A percentile compares a stretch with the other conserved stretches of the same genome.
These are phyloP conservation scores for Gallinago undulata DNA, from an alignment of 2,113 vertebrate species.

Conservation along the genomic window DNA sequence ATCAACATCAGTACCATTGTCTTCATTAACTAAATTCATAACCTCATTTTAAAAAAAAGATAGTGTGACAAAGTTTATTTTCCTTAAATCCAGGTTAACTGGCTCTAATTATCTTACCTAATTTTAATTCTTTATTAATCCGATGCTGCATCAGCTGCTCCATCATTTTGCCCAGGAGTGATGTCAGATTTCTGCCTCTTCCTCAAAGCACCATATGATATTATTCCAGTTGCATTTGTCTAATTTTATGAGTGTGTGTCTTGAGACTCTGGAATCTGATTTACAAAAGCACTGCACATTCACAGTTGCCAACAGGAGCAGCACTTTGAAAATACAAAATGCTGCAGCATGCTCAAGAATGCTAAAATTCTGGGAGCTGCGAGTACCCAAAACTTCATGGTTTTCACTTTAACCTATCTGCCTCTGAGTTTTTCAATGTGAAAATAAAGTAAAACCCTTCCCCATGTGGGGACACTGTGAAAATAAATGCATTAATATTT, in stretches of 20 bases:
- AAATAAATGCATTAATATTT: not conserved
- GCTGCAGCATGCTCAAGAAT: not conserved
- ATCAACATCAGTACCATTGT: not conserved
- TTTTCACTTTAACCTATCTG: not conserved
- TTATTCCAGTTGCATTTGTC: not conserved
- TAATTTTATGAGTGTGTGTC: not conserved
- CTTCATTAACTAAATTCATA: not conserved
- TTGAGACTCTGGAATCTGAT: not conserved
- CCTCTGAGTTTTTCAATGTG: not conserved
- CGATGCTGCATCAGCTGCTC: not conserved
- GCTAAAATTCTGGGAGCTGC: not conserved
- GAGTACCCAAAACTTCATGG: not conserved
- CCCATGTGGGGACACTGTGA: not conserved
- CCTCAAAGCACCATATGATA: not conserved
- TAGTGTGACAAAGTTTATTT: not conserved
- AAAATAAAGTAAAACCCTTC: not conserved
- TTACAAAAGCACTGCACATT: not conserved
- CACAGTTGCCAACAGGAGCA: not conserved
- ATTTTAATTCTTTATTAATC: not conserved
- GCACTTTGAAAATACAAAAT: not conserved
- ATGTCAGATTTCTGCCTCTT: not conserved
- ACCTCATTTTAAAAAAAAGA: not conserved
- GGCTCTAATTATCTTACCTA: not conserved
- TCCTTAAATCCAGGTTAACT: not conserved
- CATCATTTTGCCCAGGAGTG: not conserved